Base-by-base conservation (phyloP, 1,140 invertebrate genomes). In the Vanessa tameamea region DNA sequence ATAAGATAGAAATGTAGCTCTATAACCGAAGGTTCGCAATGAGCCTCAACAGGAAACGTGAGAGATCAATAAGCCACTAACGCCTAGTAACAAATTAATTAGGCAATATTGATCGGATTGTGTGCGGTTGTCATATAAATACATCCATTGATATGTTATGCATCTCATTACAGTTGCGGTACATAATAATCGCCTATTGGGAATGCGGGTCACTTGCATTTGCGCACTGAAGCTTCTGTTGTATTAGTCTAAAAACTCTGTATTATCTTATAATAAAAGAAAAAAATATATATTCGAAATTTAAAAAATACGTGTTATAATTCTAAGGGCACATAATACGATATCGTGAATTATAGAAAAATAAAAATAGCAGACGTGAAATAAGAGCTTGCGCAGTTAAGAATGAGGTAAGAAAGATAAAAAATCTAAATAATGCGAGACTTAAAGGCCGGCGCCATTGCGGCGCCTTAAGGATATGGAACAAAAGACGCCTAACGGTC, bases 21-120 rank as follows among this genome's bases (percentile, higher is more conserved):
- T 51, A 51, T 48, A 48, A 47, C n/a, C 37, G 9, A 47, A n/a
- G 9, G 50, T 48, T 57, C 26, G 57, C 15, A 64, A 47, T 63
- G 43, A 37, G 23, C 26, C 50, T 53, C 59, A 69, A 64, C 51
- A 65, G 64, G 67, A 68, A 67, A 71, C 69, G 67, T 14, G 47
- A 75, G 51, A 75, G 23, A 59, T 26, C 73, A 75, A 75, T 76
- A 75, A 78, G 72, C 80, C 70, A 73, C 71, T 69, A 66, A 68
- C 80, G 63, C 61, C 76, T 69, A 70, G 80, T 71, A 80, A 80
- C 77, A 78, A 78, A 82, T 78, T 89, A 89, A 91, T 89, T 89
- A 83, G 88, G 71, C 82, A 82, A 82, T 90, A 91, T 90, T 87
- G 87, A 92, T 89, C 88, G 82, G 76, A 81, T 80, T 81, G 82